These are phyloP conservation scores for Noturus placidus DNA, from an alignment of 2,113 vertebrate species.

Conservation along the genomic window DNA sequence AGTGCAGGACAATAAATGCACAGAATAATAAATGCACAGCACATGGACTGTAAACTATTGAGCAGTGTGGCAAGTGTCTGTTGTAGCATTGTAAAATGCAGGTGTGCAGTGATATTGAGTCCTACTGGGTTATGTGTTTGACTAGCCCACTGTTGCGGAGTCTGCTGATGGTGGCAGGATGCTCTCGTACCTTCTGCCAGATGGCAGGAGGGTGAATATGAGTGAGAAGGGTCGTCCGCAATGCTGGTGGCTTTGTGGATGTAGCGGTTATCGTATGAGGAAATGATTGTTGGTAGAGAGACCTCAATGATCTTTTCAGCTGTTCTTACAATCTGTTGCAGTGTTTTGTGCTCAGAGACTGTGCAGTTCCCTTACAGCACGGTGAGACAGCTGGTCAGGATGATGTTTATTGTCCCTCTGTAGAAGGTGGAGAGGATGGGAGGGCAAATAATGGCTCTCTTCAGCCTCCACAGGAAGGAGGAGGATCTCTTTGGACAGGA, in stretches of 20 bases:
- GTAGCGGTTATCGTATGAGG: neutral
- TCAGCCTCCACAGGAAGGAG: neutral
- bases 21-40: neutral
- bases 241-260: neutral
- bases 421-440: neutral
- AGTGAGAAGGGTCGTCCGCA: neutral
- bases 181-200: neutral
- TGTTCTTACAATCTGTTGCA: slow-evolving; percentile 3
- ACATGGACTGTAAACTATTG: neutral
- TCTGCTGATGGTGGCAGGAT: neutral
- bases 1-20: neutral
- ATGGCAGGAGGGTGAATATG: neutral
- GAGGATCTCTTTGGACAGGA: neutral
- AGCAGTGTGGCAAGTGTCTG: neutral
- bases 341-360: neutral
- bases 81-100: neutral
- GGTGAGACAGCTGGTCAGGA: neutral
- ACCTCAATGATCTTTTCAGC: neutral
- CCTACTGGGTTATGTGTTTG: neutral
- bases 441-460: neutral
- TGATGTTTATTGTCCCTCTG: neutral
- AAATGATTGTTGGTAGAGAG: neutral
- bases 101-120: neutral
- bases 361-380: neutral
- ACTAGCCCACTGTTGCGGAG: neutral